phyloP scores from a whole-genome alignment of 1,140 invertebrate species.

The Trichonephila clavata region DNA sequence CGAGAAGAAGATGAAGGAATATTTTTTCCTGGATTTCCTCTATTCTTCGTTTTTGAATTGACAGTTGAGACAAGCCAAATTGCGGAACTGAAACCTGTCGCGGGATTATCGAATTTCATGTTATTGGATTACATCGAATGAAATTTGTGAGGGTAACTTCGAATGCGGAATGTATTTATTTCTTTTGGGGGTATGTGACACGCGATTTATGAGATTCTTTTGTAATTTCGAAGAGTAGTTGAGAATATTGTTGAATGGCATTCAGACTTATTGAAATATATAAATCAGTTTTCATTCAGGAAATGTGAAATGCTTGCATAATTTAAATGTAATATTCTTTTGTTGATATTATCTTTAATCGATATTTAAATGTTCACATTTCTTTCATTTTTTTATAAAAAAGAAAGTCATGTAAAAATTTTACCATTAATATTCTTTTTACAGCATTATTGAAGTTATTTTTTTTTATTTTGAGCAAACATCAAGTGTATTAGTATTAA shows the following conservation, averaged over 20 bases:
- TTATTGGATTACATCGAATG: slow-evolving; percentile 9
- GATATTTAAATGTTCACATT: neutral
- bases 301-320: too few species aligned
- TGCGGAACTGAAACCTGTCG: neutral
- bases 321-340: neutral
- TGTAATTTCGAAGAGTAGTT: neutral
- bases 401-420: too few species aligned
- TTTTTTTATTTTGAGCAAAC: too few species aligned
- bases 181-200: neutral
- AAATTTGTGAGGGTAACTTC: neutral
- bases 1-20: neutral
- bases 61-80: slow-evolving; percentile 30
- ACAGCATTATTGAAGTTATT: too few species aligned
- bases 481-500: too few species aligned
- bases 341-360: neutral
- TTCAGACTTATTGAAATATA: too few species aligned
- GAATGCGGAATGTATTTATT: neutral
- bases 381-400: neutral
- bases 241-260: neutral
- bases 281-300: too few species aligned
- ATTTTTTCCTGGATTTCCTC: neutral
- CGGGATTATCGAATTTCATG: neutral
- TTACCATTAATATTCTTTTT: too few species aligned
- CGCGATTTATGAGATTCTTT: neutral
- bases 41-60: neutral